Base-by-base conservation (phyloP, 2,888 invertebrate genomes). In the Cordilura impudica region DNA sequence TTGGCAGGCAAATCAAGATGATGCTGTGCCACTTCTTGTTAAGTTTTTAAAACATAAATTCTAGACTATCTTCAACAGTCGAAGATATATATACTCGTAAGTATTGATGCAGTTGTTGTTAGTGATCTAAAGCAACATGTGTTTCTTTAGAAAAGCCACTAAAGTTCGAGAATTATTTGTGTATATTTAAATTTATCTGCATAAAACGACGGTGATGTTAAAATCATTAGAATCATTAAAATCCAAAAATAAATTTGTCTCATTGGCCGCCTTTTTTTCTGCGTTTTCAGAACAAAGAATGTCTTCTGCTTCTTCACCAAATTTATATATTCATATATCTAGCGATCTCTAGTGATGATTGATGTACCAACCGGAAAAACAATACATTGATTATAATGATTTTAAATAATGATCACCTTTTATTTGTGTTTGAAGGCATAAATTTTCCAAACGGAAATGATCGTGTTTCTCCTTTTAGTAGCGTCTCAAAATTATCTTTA, bases 121-220 rank as follows among this genome's bases (percentile, higher is more conserved):
- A 76, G 70, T 70, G 75, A 76, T 70, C 75, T 70, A 63, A 70
- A 70, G 75, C 75, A 76, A 76, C 75, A 76, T 76, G 75, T 69
- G 75, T 75, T 31, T 16, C 47, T 47, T 66, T 21, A 7, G 18
- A 39, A 43, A 43, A 43, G 16, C 16, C n/a, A 14, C 12, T 43
- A 43, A 14, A n/a, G n/a, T 43, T 43, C 12, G 47, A 26, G 12
- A 51, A n/a, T 67, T 60, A 53, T 1, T 18, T 45, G 4, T 60
- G 14, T 58, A 67, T 47, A 21, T 63, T 76, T 1, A 26, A 70
- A 54, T 60, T 67, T 74, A 43, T 74, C 43, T 60, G 35, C 67
- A 60, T 56, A 23, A 53, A 39, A 60, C 26, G 23, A 47, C 60
- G 45, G 6, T 4, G 47, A 54, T 75, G 74, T 53, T 53, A 74